Evolutionary conservation across 2,113 vertebrate genomes (phyloP).

Genomic region (Onychorhynchus coronatus): DNA sequence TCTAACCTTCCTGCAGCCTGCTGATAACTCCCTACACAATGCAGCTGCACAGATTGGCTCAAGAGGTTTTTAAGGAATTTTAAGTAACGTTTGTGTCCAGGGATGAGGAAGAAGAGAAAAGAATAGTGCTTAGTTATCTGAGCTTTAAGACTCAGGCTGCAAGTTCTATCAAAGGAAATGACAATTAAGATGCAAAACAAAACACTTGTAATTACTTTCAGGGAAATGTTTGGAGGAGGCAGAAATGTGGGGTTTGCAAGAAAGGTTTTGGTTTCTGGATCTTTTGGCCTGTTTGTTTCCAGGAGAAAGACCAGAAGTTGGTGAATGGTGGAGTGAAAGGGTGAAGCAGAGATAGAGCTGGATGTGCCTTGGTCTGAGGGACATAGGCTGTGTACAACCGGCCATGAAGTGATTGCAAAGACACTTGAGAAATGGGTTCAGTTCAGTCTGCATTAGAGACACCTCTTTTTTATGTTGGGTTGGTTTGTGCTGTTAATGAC

Average conservation of each 20-base stretch:
- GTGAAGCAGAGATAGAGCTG: neutral
- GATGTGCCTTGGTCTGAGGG: neutral
- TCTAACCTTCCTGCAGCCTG: slow-evolving; percentile 13
- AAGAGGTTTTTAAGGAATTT: neutral
- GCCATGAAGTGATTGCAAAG: neutral
- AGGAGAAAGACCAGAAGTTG: neutral
- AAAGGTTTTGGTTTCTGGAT: neutral
- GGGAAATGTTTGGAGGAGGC: neutral
- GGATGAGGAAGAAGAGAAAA: neutral
- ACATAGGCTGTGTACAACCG: fast-evolving
- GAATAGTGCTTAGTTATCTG: neutral
- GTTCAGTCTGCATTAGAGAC: neutral
- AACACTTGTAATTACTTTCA: neutral
- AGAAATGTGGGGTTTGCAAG: neutral
- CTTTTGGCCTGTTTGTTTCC: neutral
- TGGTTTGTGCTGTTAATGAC: neutral
- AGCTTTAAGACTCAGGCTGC: neutral
- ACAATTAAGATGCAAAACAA: neutral
- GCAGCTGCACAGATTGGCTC: neutral
- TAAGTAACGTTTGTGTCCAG: neutral
- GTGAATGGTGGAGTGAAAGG: neutral
- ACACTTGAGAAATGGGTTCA: neutral
- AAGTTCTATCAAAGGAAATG: slow-evolving; percentile 19
- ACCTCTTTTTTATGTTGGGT: neutral
- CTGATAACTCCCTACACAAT: slow-evolving; percentile 23